phyloP scores from a whole-genome alignment of 2,797 vertebrate species.

The Pangasius macronema region DNA sequence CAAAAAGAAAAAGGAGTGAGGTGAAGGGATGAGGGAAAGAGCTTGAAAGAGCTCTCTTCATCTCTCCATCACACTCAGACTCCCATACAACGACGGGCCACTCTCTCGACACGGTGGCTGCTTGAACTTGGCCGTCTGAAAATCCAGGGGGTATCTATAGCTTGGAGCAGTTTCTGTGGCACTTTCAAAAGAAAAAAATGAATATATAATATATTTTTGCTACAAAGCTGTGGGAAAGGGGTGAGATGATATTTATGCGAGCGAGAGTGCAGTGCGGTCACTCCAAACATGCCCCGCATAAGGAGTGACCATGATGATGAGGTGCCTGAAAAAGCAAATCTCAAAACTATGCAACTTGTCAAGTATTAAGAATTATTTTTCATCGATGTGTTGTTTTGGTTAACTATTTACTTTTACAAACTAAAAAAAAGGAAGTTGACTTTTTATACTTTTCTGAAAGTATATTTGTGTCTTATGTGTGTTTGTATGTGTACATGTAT shows the following conservation, averaged over 20 bases:
- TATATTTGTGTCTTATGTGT: constrained; percentile 70
- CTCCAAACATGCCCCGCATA: constrained; percentile 58
- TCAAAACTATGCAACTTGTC: constrained; percentile 99
- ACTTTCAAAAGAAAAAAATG: constrained; percentile 73
- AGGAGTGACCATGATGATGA: constrained; percentile 81
- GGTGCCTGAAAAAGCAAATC: constrained; percentile 84
- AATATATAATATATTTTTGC: constrained; percentile 84
- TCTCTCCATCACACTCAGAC: constrained; percentile 46
- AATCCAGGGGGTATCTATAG: constrained; percentile 60
- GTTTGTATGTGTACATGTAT: constrained; percentile 43
- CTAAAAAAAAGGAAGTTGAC: constrained; percentile 76
- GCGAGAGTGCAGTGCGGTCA: constrained; percentile 63
- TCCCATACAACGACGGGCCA: constrained; percentile 52
- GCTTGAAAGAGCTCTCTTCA: constrained; percentile 33
- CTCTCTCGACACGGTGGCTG: constrained; percentile 49
- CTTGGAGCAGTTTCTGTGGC: constrained; percentile 69
- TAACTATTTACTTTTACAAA: constrained; percentile 86
- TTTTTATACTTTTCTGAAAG: constrained; percentile 73
- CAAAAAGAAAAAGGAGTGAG: constrained; percentile 39
- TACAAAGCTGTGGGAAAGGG: constrained; percentile 70
- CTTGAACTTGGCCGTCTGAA: constrained; percentile 49
- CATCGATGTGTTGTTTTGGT: constrained; percentile 56
- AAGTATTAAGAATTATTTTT: constrained; percentile 73
- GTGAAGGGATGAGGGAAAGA: constrained; percentile 34
- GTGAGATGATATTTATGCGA: constrained; percentile 79